Evolutionary conservation across 2,888 invertebrate genomes (phyloP), one percentile per base, ranked within the genome.

Genomic region (Cosmopolites sordidus): DNA sequence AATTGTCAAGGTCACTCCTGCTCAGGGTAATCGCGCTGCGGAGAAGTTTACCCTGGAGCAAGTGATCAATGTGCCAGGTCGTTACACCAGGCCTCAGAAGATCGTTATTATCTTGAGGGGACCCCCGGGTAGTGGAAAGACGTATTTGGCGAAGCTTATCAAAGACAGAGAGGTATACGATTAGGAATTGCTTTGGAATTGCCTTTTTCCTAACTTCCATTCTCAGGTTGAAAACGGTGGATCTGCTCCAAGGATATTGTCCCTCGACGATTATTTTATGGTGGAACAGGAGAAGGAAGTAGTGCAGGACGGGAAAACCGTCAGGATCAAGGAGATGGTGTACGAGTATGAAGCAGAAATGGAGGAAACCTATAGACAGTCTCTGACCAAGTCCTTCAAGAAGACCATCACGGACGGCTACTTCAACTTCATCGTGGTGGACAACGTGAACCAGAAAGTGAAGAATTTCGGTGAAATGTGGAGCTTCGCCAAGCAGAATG

Each of bases 181-280:
- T 38, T 38, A 9, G 5, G 4, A 5, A 38, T 12, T 14, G 27
- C 27, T 27, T 27, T 27, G 5, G n/a, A n/a, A n/a, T n/a, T n/a
- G n/a, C n/a, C n/a, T n/a, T n/a, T n/a, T n/a, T n/a, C n/a, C 4
- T 5, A 22, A 22, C 3, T 22, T 22, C 8, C 8, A 22, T 56
- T 61, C 56, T 54, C 57, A 75, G 75, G 83, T 90, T 0, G 89
- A 91, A 70, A 84, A 87, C 75, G 89, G 90, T 37, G 93, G 92
- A 3, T 86, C 87, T 51, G 87, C 92, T n/a, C 93, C 91, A 0
- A 80, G 96, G 61, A 92, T 97, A 67, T 79, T 97, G 68, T 93
- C 92, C 56, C 82, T 97, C 56, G 96, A 97, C 72, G 96, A 97
- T 75, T 97, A 97, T 75, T 97, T 95, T 68, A 87, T 95, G 81